A percentile compares a stretch with the other conserved stretches of the same genome.
These are phyloP conservation scores for Polymixis flavicincta DNA, from an alignment of 2,888 invertebrate species.

Conservation along the genomic window DNA sequence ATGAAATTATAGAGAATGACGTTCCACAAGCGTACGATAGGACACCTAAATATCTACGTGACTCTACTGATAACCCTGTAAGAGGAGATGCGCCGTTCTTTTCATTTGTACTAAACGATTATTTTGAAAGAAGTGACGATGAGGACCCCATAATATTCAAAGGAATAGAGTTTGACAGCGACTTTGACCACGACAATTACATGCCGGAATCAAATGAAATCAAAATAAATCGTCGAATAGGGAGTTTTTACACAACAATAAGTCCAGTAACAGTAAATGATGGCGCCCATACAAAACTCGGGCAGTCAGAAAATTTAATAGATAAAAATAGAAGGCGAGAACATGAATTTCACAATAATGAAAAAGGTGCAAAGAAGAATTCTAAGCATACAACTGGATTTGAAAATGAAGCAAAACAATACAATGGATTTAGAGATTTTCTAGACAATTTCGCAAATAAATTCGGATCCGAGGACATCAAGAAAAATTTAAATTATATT, in stretches of 20 bases:
- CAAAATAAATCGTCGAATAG: constrained; percentile 69
- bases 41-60: constrained; percentile 51
- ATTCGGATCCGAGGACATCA: constrained; percentile 79
- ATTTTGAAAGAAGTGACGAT: constrained; percentile 77
- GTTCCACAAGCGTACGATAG: constrained; percentile 53
- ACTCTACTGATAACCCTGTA: constrained; percentile 78
- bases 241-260: constrained; percentile 44
- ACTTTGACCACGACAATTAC: constrained; percentile 72
- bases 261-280: constrained; percentile 16
- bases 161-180: constrained; percentile 78
- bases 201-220: constrained; percentile 59
- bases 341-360: constrained; percentile 69
- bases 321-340: constrained; percentile 67
- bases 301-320: constrained; percentile 59
- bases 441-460: constrained; percentile 81
- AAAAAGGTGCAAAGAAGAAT: constrained; percentile 68
- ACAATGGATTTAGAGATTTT: constrained; percentile 79
- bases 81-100: constrained; percentile 80
- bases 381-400: constrained; percentile 68
- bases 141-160: constrained; percentile 80
- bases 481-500: constrained; percentile 74
- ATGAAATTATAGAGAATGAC: constrained; percentile 78
- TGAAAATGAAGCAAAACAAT: constrained; percentile 69
- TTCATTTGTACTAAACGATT: constrained; percentile 82
- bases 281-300: not conserved